Conservation (phyloP, 2,888 invertebrate species). For the Lobophora halterata region DNA sequence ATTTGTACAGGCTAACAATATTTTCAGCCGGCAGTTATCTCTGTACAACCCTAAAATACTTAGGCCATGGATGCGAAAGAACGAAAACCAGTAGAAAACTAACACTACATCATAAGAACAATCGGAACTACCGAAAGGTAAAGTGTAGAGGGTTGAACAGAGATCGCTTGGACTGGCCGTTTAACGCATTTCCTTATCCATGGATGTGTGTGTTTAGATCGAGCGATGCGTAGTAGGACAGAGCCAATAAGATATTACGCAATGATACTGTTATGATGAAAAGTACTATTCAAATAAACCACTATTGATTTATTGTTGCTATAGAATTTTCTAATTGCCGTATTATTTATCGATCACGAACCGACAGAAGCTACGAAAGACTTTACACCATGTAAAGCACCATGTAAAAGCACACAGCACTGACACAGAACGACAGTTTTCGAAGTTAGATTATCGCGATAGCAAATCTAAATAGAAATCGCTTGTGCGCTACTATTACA, state of each 20-base stretch:
- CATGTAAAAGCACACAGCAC: too few relatives aligned
- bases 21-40: constrained; percentile 36
- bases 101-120: constrained; percentile 35
- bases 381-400: too few relatives aligned
- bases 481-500: too few relatives aligned
- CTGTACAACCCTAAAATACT: constrained; percentile 49
- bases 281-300: too few relatives aligned
- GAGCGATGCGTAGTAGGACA: neutral
- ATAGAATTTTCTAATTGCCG: too few relatives aligned
- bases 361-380: too few relatives aligned
- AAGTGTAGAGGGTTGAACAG: constrained; percentile 40
- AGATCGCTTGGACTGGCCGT: constrained; percentile 22
- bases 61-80: constrained; percentile 39
- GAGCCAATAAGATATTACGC: neutral
- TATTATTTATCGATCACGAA: too few relatives aligned
- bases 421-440: too few relatives aligned
- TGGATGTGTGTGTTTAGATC: constrained; percentile 9
- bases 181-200: constrained; percentile 6
- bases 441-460: too few relatives aligned
- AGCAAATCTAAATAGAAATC: too few relatives aligned
- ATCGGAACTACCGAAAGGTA: constrained; percentile 18
- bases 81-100: constrained; percentile 34
- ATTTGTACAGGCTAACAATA: constrained; percentile 62
- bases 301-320: too few relatives aligned
- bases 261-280: neutral